phyloP scores from a whole-genome alignment of 2,797 vertebrate species.

The Lerista edwardsae region DNA sequence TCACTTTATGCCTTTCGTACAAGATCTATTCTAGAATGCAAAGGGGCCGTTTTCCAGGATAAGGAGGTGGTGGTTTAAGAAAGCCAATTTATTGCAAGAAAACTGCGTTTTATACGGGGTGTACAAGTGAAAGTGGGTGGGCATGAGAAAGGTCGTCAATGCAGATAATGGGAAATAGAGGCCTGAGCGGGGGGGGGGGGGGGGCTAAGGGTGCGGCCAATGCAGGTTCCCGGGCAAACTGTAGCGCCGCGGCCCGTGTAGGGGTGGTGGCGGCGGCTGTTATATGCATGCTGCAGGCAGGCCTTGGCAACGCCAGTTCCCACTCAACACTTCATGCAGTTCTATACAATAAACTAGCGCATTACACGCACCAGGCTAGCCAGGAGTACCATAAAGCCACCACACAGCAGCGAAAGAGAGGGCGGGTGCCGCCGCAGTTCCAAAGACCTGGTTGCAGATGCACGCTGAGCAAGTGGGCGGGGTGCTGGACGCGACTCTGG shows the following conservation, averaged over 20 bases:
- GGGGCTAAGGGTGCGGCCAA: background rate
- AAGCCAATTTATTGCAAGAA: too few species aligned
- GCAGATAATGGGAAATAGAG: background rate
- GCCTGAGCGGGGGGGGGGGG: too few species aligned
- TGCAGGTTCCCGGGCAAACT: background rate
- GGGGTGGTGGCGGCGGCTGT: too few species aligned
- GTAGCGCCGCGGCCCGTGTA: background rate
- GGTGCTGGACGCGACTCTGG: background rate
- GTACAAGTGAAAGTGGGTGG: background rate
- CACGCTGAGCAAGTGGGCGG: slow-evolving; percentile 6
- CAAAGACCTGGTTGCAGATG: background rate
- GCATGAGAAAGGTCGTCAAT: too few species aligned
- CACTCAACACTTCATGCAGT: background rate
- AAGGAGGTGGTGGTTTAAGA: background rate
- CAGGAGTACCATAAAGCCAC: background rate
- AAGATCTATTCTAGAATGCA: background rate
- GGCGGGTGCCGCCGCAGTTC: background rate
- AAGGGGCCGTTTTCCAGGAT: background rate
- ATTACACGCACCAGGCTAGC: background rate
- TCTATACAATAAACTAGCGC: background rate
- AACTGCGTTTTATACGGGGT: background rate
- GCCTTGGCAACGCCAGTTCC: background rate
- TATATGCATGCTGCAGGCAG: too few species aligned
- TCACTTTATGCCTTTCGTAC: background rate
- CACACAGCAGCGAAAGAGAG: background rate